phyloP scores from a whole-genome alignment of 2,888 invertebrate species.

The Phyto melanocephala region DNA sequence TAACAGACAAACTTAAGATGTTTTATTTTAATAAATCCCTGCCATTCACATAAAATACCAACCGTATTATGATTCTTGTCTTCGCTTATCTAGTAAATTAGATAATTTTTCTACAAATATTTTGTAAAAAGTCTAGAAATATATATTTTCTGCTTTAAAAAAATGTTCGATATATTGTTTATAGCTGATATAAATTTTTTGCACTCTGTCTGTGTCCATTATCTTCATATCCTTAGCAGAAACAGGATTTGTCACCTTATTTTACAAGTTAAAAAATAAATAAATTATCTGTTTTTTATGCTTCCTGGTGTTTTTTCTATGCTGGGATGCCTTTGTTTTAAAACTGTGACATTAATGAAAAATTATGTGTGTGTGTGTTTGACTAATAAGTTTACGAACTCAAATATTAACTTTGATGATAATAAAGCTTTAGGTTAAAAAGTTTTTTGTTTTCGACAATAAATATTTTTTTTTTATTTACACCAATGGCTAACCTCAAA shows the following conservation, averaged over 20 bases:
- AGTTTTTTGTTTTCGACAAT: conserved; percentile 25
- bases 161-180: no score
- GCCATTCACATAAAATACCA: no score
- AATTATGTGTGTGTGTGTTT: neutral
- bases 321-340: neutral
- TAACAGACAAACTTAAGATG: no score
- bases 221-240: conserved; percentile 75
- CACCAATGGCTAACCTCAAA: conserved; percentile 53
- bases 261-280: conserved; percentile 21
- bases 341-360: neutral
- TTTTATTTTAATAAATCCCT: no score
- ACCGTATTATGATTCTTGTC: no score
- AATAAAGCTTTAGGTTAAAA: conserved; percentile 54
- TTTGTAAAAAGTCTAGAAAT: no score
- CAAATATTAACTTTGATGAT: conserved; percentile 59
- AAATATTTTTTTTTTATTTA: neutral
- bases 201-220: no score
- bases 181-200: no score
- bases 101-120: no score
- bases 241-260: conserved; percentile 78
- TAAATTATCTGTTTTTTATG: neutral
- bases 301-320: neutral
- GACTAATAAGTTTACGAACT: conserved; percentile 52
- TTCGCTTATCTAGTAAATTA: no score
- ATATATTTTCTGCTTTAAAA: no score